Conservation (phyloP, 2,797 vertebrate genomes). For the Acestrorhynchus altus region DNA sequence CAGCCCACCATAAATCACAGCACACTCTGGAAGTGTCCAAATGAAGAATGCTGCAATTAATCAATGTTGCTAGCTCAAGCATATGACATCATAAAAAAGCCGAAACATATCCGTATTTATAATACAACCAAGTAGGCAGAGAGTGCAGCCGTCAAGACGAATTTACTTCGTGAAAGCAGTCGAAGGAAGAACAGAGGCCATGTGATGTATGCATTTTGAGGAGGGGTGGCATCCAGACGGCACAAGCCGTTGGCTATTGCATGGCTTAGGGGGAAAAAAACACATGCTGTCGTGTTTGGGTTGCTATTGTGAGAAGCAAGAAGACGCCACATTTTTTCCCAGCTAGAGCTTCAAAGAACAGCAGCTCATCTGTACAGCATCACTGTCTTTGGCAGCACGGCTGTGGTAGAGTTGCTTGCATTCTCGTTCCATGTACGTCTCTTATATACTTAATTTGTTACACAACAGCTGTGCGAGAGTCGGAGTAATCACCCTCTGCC, state of each 20-base stretch:
- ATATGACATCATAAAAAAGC: constrained; percentile 30
- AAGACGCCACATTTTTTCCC: constrained; percentile 5
- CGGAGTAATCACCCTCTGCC: constrained; percentile 16
- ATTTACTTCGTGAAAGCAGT: constrained; percentile 32
- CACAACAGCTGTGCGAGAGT: constrained; percentile 32
- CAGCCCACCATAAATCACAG: neutral
- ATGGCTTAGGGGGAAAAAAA: neutral
- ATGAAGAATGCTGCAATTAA: neutral
- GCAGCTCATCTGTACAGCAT: constrained; percentile 38
- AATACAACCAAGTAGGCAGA: constrained; percentile 5
- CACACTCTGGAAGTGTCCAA: neutral
- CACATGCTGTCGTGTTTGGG: neutral
- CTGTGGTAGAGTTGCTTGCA: neutral
- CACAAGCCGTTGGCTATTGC: neutral
- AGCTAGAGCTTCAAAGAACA: constrained; percentile 28
- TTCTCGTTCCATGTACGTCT: constrained; percentile 32
- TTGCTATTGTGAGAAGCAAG: constrained; percentile 5
- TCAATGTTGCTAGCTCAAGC: neutral
- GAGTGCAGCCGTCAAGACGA: constrained; percentile 18
- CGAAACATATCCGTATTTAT: constrained; percentile 24
- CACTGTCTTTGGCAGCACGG: constrained; percentile 8
- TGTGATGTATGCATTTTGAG: neutral
- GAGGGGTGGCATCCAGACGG: neutral
- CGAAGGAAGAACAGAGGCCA: constrained; percentile 2
- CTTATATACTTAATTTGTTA: constrained; percentile 36